phyloP scores from a whole-genome alignment of 1,140 invertebrate genomes.

The Cataglyphis hispanica region DNA sequence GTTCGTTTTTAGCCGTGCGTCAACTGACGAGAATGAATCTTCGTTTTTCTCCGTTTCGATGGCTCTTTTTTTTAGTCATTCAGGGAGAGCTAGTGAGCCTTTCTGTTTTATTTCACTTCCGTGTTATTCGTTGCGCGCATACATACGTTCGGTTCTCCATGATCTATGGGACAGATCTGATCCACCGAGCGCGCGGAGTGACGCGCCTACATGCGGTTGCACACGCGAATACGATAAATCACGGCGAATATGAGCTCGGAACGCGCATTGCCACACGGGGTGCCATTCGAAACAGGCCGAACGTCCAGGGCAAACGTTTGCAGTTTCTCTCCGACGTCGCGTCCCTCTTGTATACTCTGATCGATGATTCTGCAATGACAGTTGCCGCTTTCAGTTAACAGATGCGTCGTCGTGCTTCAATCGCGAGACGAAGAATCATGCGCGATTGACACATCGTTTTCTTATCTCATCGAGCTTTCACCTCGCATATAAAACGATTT shows the following conservation, averaged over 20 bases:
- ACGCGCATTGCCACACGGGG: constrained; percentile 37
- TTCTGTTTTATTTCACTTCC: constrained; percentile 54
- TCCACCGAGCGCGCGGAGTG: constrained; percentile 59
- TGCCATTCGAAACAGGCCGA: constrained; percentile 75
- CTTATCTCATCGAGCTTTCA: background rate
- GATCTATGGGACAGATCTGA: constrained; percentile 69
- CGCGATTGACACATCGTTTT: constrained; percentile 19
- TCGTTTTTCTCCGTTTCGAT: constrained; percentile 13
- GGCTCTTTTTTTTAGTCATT: constrained; percentile 52
- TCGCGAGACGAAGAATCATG: constrained; percentile 66
- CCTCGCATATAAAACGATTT: background rate
- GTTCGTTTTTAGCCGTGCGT: constrained; percentile 3
- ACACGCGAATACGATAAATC: constrained; percentile 73
- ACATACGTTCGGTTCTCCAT: constrained; percentile 53
- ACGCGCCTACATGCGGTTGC: constrained; percentile 62
- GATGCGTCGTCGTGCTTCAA: constrained; percentile 58
- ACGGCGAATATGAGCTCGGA: constrained; percentile 73
- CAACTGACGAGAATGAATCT: constrained; percentile 46
- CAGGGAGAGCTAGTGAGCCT: constrained; percentile 51
- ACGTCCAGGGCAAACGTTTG: constrained; percentile 72
- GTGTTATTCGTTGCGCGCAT: constrained; percentile 34
- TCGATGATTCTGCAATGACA: constrained; percentile 74
- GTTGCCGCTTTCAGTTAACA: constrained; percentile 65
- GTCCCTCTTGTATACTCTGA: constrained; percentile 59
- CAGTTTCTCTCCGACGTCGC: constrained; percentile 68